These are phyloP conservation scores for Conus canariensis DNA, from an alignment of 2,888 invertebrate species.

Conservation along the genomic window DNA sequence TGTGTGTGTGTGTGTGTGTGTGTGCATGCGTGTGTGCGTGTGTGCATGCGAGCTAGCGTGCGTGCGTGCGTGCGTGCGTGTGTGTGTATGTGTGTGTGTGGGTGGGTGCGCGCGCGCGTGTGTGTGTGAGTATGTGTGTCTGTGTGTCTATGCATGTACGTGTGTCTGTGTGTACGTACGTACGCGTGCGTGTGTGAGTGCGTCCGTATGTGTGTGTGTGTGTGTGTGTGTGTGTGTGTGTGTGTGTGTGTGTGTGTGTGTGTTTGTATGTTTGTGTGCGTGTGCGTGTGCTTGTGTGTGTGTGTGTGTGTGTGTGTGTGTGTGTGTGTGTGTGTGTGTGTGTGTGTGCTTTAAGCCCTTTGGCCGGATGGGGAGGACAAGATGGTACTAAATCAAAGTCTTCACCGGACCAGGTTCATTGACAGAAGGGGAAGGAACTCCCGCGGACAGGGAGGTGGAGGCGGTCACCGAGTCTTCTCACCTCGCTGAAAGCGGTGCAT, in stretches of 20 bases:
- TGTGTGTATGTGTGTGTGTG: slow-evolving; percentile 7
- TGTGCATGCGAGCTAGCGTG: not conserved
- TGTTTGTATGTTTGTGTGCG: slow-evolving; percentile 19
- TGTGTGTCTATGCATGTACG: not conserved
- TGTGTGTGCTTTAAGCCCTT: not conserved
- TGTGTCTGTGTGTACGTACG: not conserved
- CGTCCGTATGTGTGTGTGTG: not conserved
- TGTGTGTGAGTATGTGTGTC: not conserved
- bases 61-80: not conserved
- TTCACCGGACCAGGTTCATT: not conserved
- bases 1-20: too few species aligned
- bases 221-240: slow-evolving; percentile 33
- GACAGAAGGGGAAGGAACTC: too few species aligned
- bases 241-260: slow-evolving; percentile 33
- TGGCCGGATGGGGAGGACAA: not conserved
- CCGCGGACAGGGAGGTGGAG: too few species aligned
- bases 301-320: slow-evolving; percentile 18
- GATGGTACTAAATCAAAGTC: not conserved
- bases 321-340: not conserved
- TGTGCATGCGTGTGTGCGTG: too few species aligned
- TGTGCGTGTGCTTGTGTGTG: slow-evolving; percentile 22
- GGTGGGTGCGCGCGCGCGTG: not conserved
- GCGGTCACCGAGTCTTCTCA: too few species aligned
- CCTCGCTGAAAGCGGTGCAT: too few species aligned
- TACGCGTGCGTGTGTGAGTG: slow-evolving; percentile 13